Base-by-base conservation (phyloP, 2,888 invertebrate species). In the Drosophila robusta region DNA sequence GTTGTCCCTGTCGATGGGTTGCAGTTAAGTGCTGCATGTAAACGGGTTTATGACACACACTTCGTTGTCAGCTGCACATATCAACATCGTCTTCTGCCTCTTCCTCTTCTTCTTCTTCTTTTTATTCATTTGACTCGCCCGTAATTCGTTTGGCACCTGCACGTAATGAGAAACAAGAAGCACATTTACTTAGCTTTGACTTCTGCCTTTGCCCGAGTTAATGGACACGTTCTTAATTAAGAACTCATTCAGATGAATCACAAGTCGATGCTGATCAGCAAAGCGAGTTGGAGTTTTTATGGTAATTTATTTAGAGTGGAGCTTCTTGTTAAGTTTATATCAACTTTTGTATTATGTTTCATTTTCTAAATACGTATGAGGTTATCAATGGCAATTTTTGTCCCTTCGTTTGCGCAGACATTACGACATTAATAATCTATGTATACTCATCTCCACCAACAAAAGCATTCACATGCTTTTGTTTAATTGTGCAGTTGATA, bases 101-200 rank as follows among this genome's bases (percentile, higher is more conserved):
- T 54, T 12, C 34, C 32, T 4, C 4, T 18, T 36, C 16, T 3
- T 24, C 4, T 38, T 29, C 34, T 14, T 54, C 54, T 51, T 66
- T 32, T 12, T 49, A 46, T 54, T 45, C 38, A 55, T 38, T 66
- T 71, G 58, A 56, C 71, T 52, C 16, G 32, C 9, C 22, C 11
- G 44, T 42, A 56, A 77, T 60, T 73, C 54, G 57, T 61, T 78
- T 73, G 75, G 32, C 75, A 78, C 74, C 78, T 78, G 75, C 61
- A 46, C 41, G 47, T 73, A 56, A 76, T 62, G 62, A 62, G 72
- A 50, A 46, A 55, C 14, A 34, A 16, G 38, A 38, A 7, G 16
- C 54, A 24, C 50, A 49, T 61, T 55, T 36, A 39, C 9, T 47
- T 46, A 41, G 49, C 54, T 39, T 57, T 75, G 60, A 32, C 45